Conservation (phyloP, 2,113 vertebrate species). For the human region GRCh38 chr2:159525501-159526000, state of each 20-base stretch:
- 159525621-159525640: neutral
- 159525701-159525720: neutral
- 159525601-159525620: neutral
- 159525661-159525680: neutral
- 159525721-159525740: neutral
- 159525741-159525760: neutral
- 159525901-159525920: neutral
- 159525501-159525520: neutral
- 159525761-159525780: neutral
- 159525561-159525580: neutral
- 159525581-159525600: neutral
- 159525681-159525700: neutral
- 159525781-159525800: neutral
- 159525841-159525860: neutral
- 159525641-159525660: neutral
- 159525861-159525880: neutral
- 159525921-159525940: constrained; percentile 9
- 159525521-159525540: neutral
- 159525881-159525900: neutral
- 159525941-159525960: neutral
- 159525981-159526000: neutral
- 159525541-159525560: neutral
- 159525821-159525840: neutral
- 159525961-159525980: neutral
- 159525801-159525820: neutral